These are phyloP conservation scores for Pogonocichla stellata DNA, from an alignment of 2,113 vertebrate species.

Conservation along the genomic window DNA sequence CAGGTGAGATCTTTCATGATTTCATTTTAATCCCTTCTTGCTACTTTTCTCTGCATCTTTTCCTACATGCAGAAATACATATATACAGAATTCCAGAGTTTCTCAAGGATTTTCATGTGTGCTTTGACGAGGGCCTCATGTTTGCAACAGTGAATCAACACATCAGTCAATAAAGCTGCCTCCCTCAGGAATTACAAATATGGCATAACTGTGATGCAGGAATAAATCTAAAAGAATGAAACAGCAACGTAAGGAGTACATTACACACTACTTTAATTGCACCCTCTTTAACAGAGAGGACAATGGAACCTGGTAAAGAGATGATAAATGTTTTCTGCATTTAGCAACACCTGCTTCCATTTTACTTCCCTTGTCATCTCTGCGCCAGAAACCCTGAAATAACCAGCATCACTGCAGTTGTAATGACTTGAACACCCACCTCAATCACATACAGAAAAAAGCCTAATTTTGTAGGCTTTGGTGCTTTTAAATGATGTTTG, in stretches of 20 bases:
- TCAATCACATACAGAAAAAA: not conserved
- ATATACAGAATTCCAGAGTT: not conserved
- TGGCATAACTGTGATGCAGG: not conserved
- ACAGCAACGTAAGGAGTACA: not conserved
- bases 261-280: not conserved
- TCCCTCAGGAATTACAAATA: conserved; percentile 1
- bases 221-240: not conserved
- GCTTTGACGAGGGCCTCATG: not conserved
- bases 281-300: not conserved
- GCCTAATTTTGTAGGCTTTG: conserved; percentile 22
- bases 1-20: not conserved
- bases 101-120: not conserved
- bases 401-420: conserved; percentile 36
- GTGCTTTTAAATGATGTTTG: conserved; percentile 49
- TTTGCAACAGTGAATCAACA: not conserved
- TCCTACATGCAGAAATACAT: not conserved
- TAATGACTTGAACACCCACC: conserved; percentile 57
- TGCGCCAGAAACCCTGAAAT: conserved; percentile 5
- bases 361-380: conserved; percentile 15
- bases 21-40: not conserved
- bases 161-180: not conserved
- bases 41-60: not conserved
- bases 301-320: not conserved
- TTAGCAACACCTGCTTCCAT: conserved; percentile 14
- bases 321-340: not conserved